Conservation (phyloP, 2,113 vertebrate genomes). For the Ahaetulla prasina region DNA sequence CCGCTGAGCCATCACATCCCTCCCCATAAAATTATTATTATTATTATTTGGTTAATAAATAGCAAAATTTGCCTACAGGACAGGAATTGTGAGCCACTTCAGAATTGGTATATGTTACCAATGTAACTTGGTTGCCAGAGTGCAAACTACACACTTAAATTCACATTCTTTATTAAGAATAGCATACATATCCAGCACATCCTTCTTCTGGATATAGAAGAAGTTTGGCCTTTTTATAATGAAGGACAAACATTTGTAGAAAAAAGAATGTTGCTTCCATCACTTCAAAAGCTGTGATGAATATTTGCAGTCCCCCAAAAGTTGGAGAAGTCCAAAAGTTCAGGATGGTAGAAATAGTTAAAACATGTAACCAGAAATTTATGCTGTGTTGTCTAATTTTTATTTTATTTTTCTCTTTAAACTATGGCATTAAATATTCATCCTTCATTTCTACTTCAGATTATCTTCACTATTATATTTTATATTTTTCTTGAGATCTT, state of each 20-base stretch:
- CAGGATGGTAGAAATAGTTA: not conserved
- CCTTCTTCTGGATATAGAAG: not conserved
- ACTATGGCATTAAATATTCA: not conserved
- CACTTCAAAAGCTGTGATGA: not conserved
- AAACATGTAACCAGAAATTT: not conserved
- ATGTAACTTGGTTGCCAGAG: not conserved
- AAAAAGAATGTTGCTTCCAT: not conserved
- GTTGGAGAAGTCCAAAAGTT: not conserved
- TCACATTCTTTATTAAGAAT: not conserved
- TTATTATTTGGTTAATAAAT: not conserved
- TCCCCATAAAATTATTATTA: too few relatives aligned
- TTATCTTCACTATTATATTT: not conserved
- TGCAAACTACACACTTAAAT: not conserved
- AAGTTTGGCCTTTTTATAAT: not conserved
- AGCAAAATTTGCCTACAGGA: not conserved
- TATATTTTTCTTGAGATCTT: not conserved
- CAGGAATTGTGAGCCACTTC: not conserved
- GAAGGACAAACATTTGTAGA: not conserved
- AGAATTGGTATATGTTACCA: not conserved
- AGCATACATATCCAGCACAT: not conserved
- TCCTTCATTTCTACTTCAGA: not conserved
- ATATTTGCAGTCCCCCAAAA: not conserved
- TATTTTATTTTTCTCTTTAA: not conserved
- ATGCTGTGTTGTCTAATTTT: not conserved
- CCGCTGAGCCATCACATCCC: too few relatives aligned